phyloP scores from a whole-genome alignment of 2,797 vertebrate genomes.

The Leucoraja ocellata region DNA sequence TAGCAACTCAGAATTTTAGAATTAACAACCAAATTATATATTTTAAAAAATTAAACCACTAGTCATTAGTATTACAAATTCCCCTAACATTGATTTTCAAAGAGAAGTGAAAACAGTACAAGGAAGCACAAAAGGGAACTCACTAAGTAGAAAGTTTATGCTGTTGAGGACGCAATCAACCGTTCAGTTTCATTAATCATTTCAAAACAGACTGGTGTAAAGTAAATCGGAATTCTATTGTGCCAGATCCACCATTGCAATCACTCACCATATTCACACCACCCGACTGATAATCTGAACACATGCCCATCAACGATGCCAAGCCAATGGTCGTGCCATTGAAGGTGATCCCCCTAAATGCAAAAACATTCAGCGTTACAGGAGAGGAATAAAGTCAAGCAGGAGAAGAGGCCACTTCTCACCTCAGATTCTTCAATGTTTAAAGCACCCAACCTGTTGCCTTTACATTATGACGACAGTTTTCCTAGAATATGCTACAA shows the following conservation, averaged over 20 bases:
- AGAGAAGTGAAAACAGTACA: background rate
- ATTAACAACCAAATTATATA: background rate
- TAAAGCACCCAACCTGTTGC: background rate
- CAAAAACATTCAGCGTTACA: conserved; percentile 40
- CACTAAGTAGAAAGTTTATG: background rate
- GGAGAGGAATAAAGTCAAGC: background rate
- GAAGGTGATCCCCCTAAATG: conserved; percentile 76
- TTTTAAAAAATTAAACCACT: background rate
- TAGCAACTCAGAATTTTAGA: background rate
- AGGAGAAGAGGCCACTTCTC: background rate
- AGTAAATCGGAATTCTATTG: background rate
- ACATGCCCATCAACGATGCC: conserved; percentile 91
- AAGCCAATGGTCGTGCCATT: conserved; percentile 87
- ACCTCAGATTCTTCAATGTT: background rate
- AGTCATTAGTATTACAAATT: background rate
- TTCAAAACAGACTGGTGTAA: background rate
- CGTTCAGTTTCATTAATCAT: background rate
- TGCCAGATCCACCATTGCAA: background rate
- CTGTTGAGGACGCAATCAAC: background rate
- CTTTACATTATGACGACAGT: background rate
- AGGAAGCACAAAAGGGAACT: background rate
- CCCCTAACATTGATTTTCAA: background rate
- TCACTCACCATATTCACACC: conserved; percentile 85
- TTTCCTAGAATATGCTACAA: background rate
- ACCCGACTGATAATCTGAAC: conserved; percentile 89